phyloP scores from a whole-genome alignment of 2,888 invertebrate genomes.

The Nomada fucata region DNA sequence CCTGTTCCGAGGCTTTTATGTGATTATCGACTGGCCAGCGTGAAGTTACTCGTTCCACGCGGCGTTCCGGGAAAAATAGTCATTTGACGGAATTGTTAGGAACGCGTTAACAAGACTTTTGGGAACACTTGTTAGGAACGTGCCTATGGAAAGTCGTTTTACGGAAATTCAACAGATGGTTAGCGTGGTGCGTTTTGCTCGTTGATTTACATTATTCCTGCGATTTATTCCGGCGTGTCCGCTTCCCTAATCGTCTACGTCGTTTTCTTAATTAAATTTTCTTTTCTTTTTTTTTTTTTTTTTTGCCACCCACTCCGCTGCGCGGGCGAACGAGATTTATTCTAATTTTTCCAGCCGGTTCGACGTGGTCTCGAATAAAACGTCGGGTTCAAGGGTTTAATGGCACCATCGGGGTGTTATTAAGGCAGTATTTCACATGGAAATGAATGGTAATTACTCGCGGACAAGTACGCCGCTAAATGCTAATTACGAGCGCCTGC shows the following conservation, averaged over 20 bases:
- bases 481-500: slow-evolving; percentile 19
- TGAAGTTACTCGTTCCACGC: not conserved
- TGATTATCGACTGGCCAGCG: slow-evolving; percentile 15
- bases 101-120: slow-evolving; percentile 13
- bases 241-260: not conserved
- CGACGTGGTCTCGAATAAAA: not conserved
- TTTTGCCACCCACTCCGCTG: not conserved
- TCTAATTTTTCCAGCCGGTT: not conserved
- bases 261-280: not conserved
- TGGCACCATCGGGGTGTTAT: not conserved
- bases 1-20: not conserved
- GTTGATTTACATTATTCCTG: not conserved
- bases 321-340: not conserved
- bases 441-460: slow-evolving; percentile 16
- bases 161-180: not conserved
- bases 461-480: not conserved
- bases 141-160: not conserved
- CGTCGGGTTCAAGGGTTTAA: not conserved
- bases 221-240: not conserved
- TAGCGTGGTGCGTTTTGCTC: not conserved
- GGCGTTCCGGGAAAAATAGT: slow-evolving; percentile 11
- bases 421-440: slow-evolving; percentile 1
- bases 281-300: not conserved
- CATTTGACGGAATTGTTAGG: slow-evolving; percentile 4
- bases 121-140: not conserved